These are phyloP conservation scores for Drosophila leontia DNA, from an alignment of 1,140 invertebrate species.

Conservation along the genomic window DNA sequence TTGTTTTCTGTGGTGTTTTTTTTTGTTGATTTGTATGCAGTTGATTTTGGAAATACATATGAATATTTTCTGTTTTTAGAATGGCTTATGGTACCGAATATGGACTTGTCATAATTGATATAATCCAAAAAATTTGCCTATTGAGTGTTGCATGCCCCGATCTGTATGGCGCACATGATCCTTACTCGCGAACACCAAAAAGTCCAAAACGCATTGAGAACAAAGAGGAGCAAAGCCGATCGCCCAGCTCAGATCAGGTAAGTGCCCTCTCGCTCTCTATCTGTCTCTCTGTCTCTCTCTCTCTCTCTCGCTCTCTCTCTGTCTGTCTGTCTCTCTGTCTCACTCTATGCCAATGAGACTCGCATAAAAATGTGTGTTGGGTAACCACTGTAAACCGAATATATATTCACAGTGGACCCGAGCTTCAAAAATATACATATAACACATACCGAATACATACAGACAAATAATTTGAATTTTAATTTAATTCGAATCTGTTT, in stretches of 20 bases:
- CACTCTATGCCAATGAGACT: constrained; percentile 41
- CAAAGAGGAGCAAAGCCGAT: constrained; percentile 91
- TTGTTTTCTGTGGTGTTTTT: constrained; percentile 12
- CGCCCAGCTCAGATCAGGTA: constrained; percentile 97
- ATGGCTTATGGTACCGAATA: constrained; percentile 98
- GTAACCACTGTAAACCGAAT: constrained; percentile 23
- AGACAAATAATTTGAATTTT: constrained; percentile 21
- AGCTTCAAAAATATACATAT: constrained; percentile 14
- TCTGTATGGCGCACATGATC: constrained; percentile 95
- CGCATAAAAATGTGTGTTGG: not conserved
- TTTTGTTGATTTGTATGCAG: constrained; percentile 59
- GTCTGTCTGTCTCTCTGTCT: constrained; percentile 34
- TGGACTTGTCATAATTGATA: constrained; percentile 97
- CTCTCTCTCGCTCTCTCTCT: constrained; percentile 30
- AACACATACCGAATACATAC: constrained; percentile 9
- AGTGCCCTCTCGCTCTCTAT: constrained; percentile 68
- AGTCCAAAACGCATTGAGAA: constrained; percentile 90
- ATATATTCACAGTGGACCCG: constrained; percentile 13
- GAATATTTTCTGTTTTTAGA: constrained; percentile 86
- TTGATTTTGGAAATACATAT: constrained; percentile 71
- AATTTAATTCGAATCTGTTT: constrained; percentile 1
- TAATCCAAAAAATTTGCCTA: constrained; percentile 95
- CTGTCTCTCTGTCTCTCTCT: constrained; percentile 21
- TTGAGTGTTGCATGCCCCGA: constrained; percentile 93
- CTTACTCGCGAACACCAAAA: constrained; percentile 93